Percentiles rank a stretch among this genome's conserved stretches.
These are phyloP conservation scores for Gymnoscelis rufifasciata DNA, from an alignment of 2,888 invertebrate species.

Conservation along the genomic window DNA sequence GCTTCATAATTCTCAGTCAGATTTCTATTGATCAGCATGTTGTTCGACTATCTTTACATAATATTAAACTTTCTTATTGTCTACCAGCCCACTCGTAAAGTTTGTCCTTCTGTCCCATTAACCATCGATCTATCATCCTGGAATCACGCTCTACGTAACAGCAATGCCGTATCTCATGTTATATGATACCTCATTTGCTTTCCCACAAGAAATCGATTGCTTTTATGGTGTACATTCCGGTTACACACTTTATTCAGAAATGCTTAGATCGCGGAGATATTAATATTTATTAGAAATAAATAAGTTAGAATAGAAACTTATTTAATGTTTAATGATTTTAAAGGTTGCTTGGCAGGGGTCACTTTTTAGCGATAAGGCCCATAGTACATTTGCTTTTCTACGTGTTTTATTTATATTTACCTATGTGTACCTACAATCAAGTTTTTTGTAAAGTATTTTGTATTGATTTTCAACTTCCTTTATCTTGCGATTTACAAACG, in stretches of 20 bases:
- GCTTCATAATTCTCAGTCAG: too few relatives aligned
- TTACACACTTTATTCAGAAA: not conserved
- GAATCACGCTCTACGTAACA: conserved; percentile 37
- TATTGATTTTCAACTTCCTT: too few relatives aligned
- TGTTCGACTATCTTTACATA: not conserved
- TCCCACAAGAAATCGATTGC: conserved; percentile 48
- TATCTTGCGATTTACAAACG: too few relatives aligned
- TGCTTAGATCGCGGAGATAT: not conserved
- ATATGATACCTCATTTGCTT: conserved; percentile 43
- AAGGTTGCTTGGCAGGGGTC: too few relatives aligned
- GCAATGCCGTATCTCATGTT: conserved; percentile 44
- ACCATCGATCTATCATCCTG: conserved; percentile 11
- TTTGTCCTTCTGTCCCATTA: not conserved
- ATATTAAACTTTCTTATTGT: not conserved
- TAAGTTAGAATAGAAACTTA: too few relatives aligned
- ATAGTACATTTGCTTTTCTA: too few relatives aligned
- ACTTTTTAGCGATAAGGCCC: too few relatives aligned
- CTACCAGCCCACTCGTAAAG: not conserved
- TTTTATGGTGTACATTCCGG: conserved; percentile 11
- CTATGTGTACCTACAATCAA: too few relatives aligned
- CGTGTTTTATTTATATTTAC: too few relatives aligned
- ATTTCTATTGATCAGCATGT: not conserved
- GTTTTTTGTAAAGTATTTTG: too few relatives aligned
- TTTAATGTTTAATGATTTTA: too few relatives aligned
- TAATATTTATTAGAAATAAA: not conserved